Base-by-base conservation (phyloP, 2,888 invertebrate genomes). In the Rhamnusium bicolor region DNA sequence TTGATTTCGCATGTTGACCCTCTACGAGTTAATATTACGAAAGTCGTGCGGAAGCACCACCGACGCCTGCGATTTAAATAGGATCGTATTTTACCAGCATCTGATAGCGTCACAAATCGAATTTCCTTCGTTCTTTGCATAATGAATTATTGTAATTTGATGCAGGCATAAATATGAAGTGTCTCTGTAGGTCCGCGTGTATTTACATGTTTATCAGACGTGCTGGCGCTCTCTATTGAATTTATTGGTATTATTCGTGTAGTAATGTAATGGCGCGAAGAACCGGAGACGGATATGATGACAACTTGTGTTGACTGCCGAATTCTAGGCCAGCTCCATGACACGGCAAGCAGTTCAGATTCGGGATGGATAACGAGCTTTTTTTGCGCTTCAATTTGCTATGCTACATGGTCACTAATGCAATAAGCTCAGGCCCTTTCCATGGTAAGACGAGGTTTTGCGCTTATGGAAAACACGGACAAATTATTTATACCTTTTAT, bases 141-240 rank as follows among this genome's bases (percentile, higher is more conserved):
- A 85, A 86, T 85, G 86, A 86, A 84, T 86, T 85, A 86, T 86
- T 82, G 85, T 85, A 83, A 86, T 86, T 85, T 82, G 84, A 85
- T 85, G 83, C 85, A 73, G 75, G 80, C 75, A 79, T 82, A 83
- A 82, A 83, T 83, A 83, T 82, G 79, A 79, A 79, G 77, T 75
- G 78, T 75, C 77, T 70, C 40, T 70, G 51, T 40, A 24, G 62
- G 21, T 63, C 54, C 21, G 70, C 70, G 73, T 79, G 77, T 83
- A 86, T 86, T 85, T 85, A 84, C 85, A 84, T 86, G 85, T 85
- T 86, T 86, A 86, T 86, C 85, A 84, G 83, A 80, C 83, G 78
- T 79, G 80, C 81, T 81, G 85, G 84, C 84, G 85, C 82, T 84
- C 75, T 56, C 66, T 66, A 74, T 77, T 77, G 80, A 83, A 85